Conservation (phyloP, 2,797 vertebrate species). For the Oreortyx pictus region DNA sequence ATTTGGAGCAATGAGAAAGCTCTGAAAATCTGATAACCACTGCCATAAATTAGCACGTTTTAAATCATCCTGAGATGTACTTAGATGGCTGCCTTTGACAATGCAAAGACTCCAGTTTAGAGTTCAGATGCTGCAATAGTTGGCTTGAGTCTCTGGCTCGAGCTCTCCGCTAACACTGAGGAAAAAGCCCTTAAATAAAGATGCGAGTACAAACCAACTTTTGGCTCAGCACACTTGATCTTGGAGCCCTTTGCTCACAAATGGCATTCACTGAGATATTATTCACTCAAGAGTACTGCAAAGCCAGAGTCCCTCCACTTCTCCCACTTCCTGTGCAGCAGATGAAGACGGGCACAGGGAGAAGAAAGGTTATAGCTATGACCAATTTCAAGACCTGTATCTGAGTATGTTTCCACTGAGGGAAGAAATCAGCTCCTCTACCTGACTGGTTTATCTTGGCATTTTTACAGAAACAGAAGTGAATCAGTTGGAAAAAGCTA, state of each 20-base stretch:
- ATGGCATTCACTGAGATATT: neutral
- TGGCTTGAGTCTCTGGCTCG: neutral
- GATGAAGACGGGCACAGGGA: neutral
- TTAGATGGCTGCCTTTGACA: neutral
- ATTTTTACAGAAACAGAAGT: slow-evolving; percentile 29
- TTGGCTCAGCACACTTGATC: neutral
- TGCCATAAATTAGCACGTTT: neutral
- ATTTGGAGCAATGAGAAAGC: neutral
- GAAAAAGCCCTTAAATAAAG: neutral
- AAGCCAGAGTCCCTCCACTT: neutral
- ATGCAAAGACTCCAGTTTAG: neutral
- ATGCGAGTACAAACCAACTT: neutral
- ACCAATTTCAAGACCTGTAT: neutral
- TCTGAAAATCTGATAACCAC: neutral
- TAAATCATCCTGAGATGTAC: neutral
- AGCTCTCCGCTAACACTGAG: neutral
- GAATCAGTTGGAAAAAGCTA: neutral
- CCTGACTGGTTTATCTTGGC: slow-evolving; percentile 4
- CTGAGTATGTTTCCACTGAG: neutral
- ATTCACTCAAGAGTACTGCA: neutral
- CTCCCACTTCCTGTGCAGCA: neutral
- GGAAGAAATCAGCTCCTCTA: neutral
- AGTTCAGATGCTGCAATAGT: slow-evolving; percentile 8
- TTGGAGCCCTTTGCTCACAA: neutral
- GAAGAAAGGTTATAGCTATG: neutral